Evolutionary conservation across 2,888 invertebrate species (phyloP).

Genomic region (Nipponacmea schrenckii): DNA sequence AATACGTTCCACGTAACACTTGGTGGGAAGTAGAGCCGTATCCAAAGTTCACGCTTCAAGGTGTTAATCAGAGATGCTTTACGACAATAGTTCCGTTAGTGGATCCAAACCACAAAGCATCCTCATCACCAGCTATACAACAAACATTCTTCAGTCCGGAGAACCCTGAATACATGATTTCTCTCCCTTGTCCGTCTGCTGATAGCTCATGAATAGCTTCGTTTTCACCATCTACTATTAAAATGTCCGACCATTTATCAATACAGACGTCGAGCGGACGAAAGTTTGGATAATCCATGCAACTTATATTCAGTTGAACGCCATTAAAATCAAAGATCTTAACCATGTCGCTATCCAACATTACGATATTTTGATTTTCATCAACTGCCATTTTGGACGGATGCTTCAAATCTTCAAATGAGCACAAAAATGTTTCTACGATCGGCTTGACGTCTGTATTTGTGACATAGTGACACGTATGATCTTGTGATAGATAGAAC

Average conservation of each 20-base stretch:
- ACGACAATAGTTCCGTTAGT: background rate
- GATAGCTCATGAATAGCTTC: background rate
- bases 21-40: too few species aligned
- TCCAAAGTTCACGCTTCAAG: too few species aligned
- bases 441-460: background rate
- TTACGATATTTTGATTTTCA: background rate
- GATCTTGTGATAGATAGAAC: background rate
- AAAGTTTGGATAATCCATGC: background rate
- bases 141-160: background rate
- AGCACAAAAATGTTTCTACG: background rate
- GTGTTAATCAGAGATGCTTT: background rate
- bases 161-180: slow-evolving; percentile 3
- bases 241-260: background rate
- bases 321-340: background rate
- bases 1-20: too few species aligned
- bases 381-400: background rate
- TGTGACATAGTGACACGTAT: background rate
- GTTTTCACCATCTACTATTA: background rate
- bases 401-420: background rate
- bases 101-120: background rate
- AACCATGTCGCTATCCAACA: background rate
- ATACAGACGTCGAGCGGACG: background rate
- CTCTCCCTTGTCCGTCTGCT: background rate
- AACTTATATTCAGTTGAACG: background rate
- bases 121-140: background rate